Base-by-base conservation (phyloP, 1,140 invertebrate genomes). In the Drosophila aff. region DNA sequence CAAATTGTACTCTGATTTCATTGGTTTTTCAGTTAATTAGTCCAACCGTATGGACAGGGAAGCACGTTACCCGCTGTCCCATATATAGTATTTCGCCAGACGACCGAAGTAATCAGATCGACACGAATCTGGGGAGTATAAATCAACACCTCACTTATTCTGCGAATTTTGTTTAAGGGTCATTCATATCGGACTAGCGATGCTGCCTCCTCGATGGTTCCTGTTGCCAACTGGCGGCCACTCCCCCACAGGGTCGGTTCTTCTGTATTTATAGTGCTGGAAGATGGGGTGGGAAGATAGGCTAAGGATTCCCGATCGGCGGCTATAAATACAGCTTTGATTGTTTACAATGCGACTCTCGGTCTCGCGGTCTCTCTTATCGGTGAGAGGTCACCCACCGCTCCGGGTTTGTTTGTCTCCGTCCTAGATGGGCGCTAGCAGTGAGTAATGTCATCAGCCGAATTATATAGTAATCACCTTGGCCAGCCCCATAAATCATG, bases 381-480 rank as follows among this genome's bases (percentile, higher is more conserved):
- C 81, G 44, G 64, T 46, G 74, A 68, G 82, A 64, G 82, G 76
- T 79, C 76, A 71, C 58, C 68, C 58, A 79, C 53, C 38, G 52
- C 67, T 50, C n/a, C 67, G 79, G 79, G 82, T 85, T 72, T 86
- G 61, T 52, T 36, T 68, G 28, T 60, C 49, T 50, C 49, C 50
- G 73, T 69, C 55, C 57, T 47, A 61, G 38, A 82, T 82, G 53
- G 53, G 4, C 21, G 4, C 15, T 75, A 64, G 75, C 81, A 82
- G 80, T 84, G 69, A 53, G 62, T 68, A 68, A 71, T 71, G 46
- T 74, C 78, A 84, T 85, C 78, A 84, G 41, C 74, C 74, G 41
- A 80, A 76, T 49, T 72, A 38, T 77, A 58, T 38, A 43, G 44
- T 43, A 43, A 31, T 61, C 67, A 61, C 67, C 53, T 61, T 73